Evolutionary conservation across 1,140 invertebrate species (phyloP).

Genomic region (Drosophila repletoides): DNA sequence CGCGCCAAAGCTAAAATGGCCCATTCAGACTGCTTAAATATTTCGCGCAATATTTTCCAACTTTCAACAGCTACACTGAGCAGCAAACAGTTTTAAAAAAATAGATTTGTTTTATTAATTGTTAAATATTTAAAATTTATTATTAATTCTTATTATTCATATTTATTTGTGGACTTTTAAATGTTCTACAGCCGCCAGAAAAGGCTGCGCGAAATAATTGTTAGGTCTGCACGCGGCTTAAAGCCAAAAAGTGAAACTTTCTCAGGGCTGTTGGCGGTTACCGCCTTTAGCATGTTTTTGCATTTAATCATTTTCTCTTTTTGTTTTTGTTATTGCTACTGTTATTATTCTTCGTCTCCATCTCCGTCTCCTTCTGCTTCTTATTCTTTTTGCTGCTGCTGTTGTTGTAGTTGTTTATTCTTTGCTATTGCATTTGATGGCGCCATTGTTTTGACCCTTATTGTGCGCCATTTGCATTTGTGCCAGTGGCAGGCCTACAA

Average conservation of each 20-base stretch:
- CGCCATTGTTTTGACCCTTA: slow-evolving; percentile 67
- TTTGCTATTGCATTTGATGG: slow-evolving; percentile 51
- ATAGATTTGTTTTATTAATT: too few relatives aligned
- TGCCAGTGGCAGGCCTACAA: slow-evolving; percentile 33
- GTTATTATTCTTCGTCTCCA: slow-evolving; percentile 23
- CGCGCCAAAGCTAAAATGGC: slow-evolving; percentile 8
- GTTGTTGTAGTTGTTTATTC: slow-evolving; percentile 20
- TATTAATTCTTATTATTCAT: too few relatives aligned
- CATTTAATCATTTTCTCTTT: slow-evolving; percentile 69
- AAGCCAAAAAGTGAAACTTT: slow-evolving; percentile 12
- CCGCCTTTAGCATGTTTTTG: slow-evolving; percentile 64
- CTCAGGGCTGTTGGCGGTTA: slow-evolving; percentile 18
- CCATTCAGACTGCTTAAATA: too few relatives aligned
- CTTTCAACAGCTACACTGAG: too few relatives aligned
- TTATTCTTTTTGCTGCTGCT: slow-evolving; percentile 12
- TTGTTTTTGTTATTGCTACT: slow-evolving; percentile 1
- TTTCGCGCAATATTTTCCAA: too few relatives aligned
- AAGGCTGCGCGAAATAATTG: too few relatives aligned
- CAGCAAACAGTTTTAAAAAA: not conserved
- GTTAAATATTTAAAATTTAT: too few relatives aligned
- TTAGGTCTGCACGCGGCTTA: too few relatives aligned
- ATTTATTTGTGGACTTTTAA: too few relatives aligned
- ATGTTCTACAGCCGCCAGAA: too few relatives aligned
- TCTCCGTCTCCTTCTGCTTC: slow-evolving; percentile 2
- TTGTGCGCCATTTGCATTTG: slow-evolving; percentile 67